Conservation (phyloP, 1,140 invertebrate species). For the Bombus superbus region DNA sequence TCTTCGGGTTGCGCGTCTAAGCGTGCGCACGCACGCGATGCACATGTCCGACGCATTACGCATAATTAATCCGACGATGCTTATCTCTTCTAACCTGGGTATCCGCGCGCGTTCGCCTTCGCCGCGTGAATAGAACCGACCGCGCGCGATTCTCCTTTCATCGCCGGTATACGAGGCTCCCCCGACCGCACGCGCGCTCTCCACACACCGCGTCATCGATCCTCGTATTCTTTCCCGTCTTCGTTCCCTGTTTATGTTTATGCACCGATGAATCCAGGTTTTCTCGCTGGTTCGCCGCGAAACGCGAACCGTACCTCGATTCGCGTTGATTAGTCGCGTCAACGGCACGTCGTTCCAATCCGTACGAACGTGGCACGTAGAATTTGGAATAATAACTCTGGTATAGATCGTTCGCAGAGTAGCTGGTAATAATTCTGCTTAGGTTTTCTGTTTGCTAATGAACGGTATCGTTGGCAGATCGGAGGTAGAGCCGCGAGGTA, state of each 20-base stretch:
- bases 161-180: conserved; percentile 13
- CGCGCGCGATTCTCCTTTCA: conserved; percentile 64
- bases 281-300: neutral
- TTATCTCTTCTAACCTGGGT: conserved; percentile 67
- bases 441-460: no score
- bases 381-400: no score
- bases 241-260: neutral
- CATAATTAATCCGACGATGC: conserved; percentile 74
- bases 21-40: conserved; percentile 13
- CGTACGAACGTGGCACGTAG: no score
- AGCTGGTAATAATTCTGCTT: no score
- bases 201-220: no score
- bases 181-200: no score
- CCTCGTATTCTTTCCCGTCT: neutral
- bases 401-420: no score
- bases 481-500: no score
- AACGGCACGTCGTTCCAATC: no score
- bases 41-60: conserved; percentile 68
- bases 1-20: neutral
- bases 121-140: conserved; percentile 66
- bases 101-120: conserved; percentile 36
- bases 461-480: no score
- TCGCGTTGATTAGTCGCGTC: neutral
- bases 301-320: neutral
- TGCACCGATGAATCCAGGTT: neutral